Base-by-base conservation (phyloP, 2,797 vertebrate species). In the Lacerta viridis region DNA sequence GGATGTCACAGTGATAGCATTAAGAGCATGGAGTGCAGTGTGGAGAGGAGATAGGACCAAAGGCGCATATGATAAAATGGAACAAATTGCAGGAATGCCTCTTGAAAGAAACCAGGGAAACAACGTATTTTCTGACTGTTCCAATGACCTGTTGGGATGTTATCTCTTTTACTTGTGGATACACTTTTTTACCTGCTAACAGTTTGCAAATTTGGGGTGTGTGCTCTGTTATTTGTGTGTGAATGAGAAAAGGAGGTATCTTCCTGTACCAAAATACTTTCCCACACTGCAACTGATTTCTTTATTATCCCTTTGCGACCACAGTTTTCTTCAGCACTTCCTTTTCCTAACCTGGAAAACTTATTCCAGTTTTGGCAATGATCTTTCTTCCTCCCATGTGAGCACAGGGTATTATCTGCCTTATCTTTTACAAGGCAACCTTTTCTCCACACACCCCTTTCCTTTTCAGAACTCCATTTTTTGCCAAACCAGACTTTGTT, bases 311-410 rank as follows among this genome's bases (percentile, higher is more conserved):
- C 86, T 90, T 72, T 83, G 90, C 90, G 80, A 77, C 78, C 86
- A 88, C 90, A 71, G 89, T 72, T 95, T 95, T 93, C 90, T 94
- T 71, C 68, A 88, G 90, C 86, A 78, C 90, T 95, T 95, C 90
- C 90, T 95, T 93, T 94, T 95, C 94, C 95, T 96, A 92, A 69
- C 92, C 91, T 94, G 94, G 92, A 94, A 95, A 94, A 93, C 89
- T 20, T 94, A 90, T 93, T 96, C 94, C 86, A 91, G 85, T 92
- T 91, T 94, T 95, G 95, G 92, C 94, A 94, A 89, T 0, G 25
- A 83, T 88, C 89, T 88, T 90, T 25, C 82, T 82, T 92, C 89
- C 90, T 93, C 94, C 90, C 91, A 79, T 71, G 89, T 91, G 91
- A 96, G 71, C n/a, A 10, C 55, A 93, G 91, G 86, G 90, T 76